These are phyloP conservation scores for Cebidichthys violaceus DNA, from an alignment of 2,113 vertebrate species.

Conservation along the genomic window DNA sequence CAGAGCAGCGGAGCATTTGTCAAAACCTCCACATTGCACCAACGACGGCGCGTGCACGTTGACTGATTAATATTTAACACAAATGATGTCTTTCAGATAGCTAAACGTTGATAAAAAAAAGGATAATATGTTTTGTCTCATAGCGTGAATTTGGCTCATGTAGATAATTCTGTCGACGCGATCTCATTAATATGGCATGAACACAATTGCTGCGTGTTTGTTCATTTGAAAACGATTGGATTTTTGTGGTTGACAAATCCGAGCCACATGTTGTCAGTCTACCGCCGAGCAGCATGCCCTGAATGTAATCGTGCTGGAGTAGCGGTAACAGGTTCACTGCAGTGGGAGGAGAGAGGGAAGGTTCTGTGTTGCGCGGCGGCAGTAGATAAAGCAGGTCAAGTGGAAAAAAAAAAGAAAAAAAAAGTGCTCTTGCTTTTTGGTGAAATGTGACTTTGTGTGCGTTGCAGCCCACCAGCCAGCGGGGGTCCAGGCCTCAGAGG, in stretches of 20 bases:
- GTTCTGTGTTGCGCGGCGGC: slow-evolving; percentile 13
- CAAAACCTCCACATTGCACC: slow-evolving; percentile 38
- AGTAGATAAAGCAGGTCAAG: slow-evolving; percentile 30
- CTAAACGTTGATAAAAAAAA: slow-evolving; percentile 41
- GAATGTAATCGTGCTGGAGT: slow-evolving; percentile 7
- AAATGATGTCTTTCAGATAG: slow-evolving; percentile 12
- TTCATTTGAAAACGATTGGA: slow-evolving; percentile 11
- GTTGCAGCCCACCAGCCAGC: slow-evolving; percentile 69
- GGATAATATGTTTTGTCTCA: slow-evolving; percentile 27
- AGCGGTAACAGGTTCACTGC: not conserved
- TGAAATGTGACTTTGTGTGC: slow-evolving; percentile 43
- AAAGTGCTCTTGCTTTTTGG: not conserved
- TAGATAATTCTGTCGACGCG: slow-evolving; percentile 24
- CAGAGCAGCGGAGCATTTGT: slow-evolving; percentile 51
- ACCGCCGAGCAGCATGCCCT: not conserved
- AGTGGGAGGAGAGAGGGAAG: not conserved
- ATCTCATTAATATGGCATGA: not conserved
- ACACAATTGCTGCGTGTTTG: slow-evolving; percentile 1
- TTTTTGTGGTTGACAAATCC: slow-evolving; percentile 8
- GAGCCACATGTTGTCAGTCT: not conserved
- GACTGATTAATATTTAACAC: slow-evolving; percentile 47
- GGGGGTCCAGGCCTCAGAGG: slow-evolving; percentile 68
- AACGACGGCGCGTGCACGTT: slow-evolving; percentile 3
- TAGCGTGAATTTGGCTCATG: not conserved
- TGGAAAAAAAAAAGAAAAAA: slow-evolving; percentile 33